phyloP scores from a whole-genome alignment of 2,888 invertebrate species.

The Ecliptopera silaceata region DNA sequence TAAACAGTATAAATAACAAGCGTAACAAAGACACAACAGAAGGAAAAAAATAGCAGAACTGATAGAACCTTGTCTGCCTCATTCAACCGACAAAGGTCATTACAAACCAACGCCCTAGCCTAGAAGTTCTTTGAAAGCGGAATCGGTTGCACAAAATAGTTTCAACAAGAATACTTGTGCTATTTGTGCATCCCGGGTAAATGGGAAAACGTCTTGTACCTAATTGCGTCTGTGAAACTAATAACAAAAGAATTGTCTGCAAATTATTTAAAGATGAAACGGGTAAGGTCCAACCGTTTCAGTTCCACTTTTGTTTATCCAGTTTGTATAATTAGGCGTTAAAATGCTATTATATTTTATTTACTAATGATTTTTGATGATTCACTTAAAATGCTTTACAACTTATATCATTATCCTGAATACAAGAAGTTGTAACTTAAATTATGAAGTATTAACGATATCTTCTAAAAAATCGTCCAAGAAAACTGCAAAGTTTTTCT shows the following conservation, averaged over 20 bases:
- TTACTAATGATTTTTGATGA: too few species aligned
- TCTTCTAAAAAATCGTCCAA: too few species aligned
- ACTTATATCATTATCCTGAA: too few species aligned
- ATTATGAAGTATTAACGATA: too few species aligned
- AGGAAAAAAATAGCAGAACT: too few species aligned
- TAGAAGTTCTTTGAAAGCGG: slow-evolving; percentile 23
- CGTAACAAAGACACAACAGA: too few species aligned
- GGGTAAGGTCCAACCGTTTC: not conserved
- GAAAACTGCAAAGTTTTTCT: not conserved
- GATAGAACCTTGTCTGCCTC: too few species aligned
- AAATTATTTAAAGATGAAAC: slow-evolving; percentile 23
- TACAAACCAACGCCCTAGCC: slow-evolving; percentile 10
- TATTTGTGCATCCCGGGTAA: slow-evolving; percentile 32
- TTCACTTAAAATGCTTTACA: too few species aligned
- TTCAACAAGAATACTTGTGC: slow-evolving; percentile 28
- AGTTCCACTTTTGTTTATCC: not conserved
- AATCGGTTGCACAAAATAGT: slow-evolving; percentile 38
- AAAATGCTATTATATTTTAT: too few species aligned
- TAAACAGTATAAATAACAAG: too few species aligned
- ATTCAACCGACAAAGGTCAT: slow-evolving; percentile 32
- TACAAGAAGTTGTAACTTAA: too few species aligned
- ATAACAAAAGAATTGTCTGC: slow-evolving; percentile 37
- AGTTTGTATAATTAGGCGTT: not conserved
- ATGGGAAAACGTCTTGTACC: slow-evolving; percentile 41
- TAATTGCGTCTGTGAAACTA: slow-evolving; percentile 46